A percentile compares a stretch with the other conserved stretches of the same genome.
Evolutionary conservation across 2,113 vertebrate species (phyloP).

Genomic region (Ceyx margarethae): DNA sequence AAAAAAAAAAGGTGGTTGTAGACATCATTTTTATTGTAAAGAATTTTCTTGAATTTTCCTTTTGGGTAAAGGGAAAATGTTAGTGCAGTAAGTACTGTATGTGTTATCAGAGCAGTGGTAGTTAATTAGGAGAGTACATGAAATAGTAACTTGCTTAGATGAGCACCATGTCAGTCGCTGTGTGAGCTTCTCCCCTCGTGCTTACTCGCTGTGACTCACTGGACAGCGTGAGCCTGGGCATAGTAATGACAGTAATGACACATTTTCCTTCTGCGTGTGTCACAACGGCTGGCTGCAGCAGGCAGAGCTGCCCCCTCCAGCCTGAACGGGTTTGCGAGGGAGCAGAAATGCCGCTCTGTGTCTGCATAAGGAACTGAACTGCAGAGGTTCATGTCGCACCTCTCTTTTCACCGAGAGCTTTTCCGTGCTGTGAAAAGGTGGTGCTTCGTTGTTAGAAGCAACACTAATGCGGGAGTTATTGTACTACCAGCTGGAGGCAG

Average conservation of each 20-base stretch:
- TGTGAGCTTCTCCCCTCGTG: not conserved
- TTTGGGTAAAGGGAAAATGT: too few relatives aligned
- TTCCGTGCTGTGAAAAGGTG: not conserved
- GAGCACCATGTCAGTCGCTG: not conserved
- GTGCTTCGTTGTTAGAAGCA: not conserved
- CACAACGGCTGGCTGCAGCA: not conserved
- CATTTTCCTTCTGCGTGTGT: not conserved
- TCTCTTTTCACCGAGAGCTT: not conserved
- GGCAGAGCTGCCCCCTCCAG: not conserved
- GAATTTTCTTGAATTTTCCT: too few relatives aligned
- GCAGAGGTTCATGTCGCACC: not conserved
- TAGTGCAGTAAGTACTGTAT: not conserved
- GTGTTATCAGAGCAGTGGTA: not conserved
- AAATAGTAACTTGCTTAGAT: not conserved
- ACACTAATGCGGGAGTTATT: rapidly evolving
- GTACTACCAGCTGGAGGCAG: not conserved
- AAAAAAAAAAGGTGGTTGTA: rapidly evolving
- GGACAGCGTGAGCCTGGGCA: not conserved
- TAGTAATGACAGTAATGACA: not conserved
- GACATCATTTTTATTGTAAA: not conserved
- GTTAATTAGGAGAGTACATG: not conserved
- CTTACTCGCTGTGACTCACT: constrained; percentile 42
- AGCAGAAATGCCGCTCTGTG: not conserved
- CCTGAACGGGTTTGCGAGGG: not conserved
- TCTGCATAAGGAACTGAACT: not conserved